Base-by-base conservation (phyloP, 2,888 invertebrate species). In the Polyommatus icarus region DNA sequence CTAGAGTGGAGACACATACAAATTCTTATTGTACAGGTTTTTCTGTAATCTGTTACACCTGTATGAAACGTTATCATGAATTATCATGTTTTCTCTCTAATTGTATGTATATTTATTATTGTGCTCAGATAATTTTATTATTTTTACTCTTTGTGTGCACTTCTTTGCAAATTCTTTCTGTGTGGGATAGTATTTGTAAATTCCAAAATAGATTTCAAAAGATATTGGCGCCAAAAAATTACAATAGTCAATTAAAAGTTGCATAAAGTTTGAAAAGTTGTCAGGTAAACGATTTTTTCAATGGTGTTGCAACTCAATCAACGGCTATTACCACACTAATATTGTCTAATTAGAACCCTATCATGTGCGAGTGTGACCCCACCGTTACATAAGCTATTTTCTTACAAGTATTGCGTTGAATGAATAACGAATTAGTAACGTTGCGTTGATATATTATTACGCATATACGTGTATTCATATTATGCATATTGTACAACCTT, bases 341-440 rank as follows among this genome's bases (percentile, higher is more conserved):
- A 89, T 87, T 88, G 88, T 89, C 89, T 91, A 92, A 92, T 92
- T 92, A 90, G 87, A 89, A 89, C 87, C 83, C 88, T 89, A 91
- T 91, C 89, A 91, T 91, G 54, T 54, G 90, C 88, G 90, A 88
- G 86, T 86, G 84, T 85, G 88, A 87, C 87, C 87, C 85, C 89
- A 88, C 83, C 80, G 80, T 92, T 90, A 86, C 83, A 83, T 88
- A 89, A 90, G 80, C 80, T 71, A 87, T 83, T 82, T 85, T 82
- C 83, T 82, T 85, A 84, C 46, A 46, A 46, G 20, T 73, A 10
- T 73, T 73, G 46, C 73, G 73, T 84, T 83, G 83, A 83, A 67
- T 32, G 67, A 29, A 67, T 67, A 29, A 29, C 29, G 67, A 67
- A 67, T 67, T 67, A 67, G 67, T 67, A 67, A 67, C 8, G 29